Percentiles rank a stretch among this genome's conserved stretches.
Evolutionary conservation across 2,113 vertebrate genomes (phyloP).

Genomic region (Malurus elegans): DNA sequence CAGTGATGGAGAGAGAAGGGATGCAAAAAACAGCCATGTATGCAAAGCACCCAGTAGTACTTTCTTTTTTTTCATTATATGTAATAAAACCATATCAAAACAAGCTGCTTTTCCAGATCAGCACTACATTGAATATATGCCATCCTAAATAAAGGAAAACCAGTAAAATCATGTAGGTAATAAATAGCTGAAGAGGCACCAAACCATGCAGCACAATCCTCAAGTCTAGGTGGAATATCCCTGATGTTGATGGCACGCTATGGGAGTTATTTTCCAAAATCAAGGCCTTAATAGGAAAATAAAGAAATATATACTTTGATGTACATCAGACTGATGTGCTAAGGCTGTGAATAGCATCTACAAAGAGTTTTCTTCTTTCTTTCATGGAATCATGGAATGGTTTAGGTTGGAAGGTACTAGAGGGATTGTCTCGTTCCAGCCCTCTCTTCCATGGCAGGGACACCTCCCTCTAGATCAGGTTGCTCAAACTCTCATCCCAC

Average conservation of each 20-base stretch:
- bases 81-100: neutral
- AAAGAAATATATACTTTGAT: neutral
- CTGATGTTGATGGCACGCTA: neutral
- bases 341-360: neutral
- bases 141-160: neutral
- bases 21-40: neutral
- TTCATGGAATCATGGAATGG: neutral
- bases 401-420: neutral
- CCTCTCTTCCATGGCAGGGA: neutral
- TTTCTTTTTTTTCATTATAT: neutral
- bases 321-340: neutral
- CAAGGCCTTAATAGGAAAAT: neutral
- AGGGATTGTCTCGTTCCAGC: accelerated
- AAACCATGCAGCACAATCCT: neutral
- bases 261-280: neutral
- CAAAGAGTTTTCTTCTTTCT: neutral
- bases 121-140: neutral
- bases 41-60: neutral
- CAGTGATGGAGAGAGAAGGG: neutral
- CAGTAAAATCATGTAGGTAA: neutral
- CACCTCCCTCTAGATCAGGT: neutral
- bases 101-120: neutral
- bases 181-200: neutral
- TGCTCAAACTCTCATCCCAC: neutral
- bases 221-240: neutral